These are phyloP conservation scores for Trinorchestia longiramus DNA, from an alignment of 1,140 invertebrate genomes.

Conservation along the genomic window DNA sequence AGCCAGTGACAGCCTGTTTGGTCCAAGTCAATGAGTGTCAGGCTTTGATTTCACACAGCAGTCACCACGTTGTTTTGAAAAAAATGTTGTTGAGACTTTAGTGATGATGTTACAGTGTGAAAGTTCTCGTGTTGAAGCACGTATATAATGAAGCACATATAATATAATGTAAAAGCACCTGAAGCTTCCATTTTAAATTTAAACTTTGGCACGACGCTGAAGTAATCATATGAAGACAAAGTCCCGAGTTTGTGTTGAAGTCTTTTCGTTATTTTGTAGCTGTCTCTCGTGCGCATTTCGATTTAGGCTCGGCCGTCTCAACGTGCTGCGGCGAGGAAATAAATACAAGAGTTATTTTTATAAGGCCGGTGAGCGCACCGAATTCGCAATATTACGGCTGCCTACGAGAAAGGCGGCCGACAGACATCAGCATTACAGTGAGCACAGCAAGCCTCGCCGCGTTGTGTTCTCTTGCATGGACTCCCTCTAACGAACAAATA, in stretches of 20 bases:
- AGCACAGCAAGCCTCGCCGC: neutral
- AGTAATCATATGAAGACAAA: neutral
- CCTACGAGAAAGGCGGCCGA: neutral
- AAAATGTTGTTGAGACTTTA: too few relatives aligned
- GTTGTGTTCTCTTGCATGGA: too few relatives aligned
- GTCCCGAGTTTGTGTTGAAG: neutral
- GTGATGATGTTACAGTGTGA: too few relatives aligned
- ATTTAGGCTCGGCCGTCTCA: neutral
- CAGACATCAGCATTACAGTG: neutral
- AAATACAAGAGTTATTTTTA: neutral
- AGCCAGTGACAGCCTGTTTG: neutral
- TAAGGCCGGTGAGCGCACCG: neutral
- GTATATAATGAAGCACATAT: neutral
- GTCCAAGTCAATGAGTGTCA: neutral
- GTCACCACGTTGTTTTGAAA: neutral
- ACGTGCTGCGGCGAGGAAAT: neutral
- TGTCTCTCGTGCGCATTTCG: neutral
- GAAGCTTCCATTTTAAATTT: neutral
- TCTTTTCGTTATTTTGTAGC: neutral
- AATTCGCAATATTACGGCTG: neutral
- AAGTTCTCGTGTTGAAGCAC: neutral
- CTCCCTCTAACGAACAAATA: neutral
- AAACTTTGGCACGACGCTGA: neutral
- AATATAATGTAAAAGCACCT: neutral
- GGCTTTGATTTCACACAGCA: neutral